Conservation (phyloP, 2,797 vertebrate genomes). For the Otus scops region DNA sequence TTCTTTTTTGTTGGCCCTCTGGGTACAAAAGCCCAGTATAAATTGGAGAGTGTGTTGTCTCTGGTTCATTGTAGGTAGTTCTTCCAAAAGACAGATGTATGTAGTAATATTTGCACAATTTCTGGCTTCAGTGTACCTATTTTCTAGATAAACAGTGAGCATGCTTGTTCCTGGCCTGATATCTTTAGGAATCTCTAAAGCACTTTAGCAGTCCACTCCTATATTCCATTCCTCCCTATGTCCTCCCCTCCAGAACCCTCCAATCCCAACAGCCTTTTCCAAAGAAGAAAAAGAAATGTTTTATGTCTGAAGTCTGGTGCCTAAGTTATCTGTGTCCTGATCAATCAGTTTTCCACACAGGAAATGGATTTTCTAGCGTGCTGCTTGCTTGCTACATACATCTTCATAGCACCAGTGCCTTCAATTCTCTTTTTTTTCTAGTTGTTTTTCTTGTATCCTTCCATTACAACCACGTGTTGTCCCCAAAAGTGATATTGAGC, state of each 20-base stretch:
- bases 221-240: background rate
- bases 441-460: background rate
- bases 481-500: background rate
- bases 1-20: background rate
- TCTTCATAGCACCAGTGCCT: background rate
- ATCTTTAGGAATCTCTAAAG: background rate
- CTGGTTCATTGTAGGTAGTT: background rate
- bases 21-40: background rate
- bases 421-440: background rate
- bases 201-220: background rate
- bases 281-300: background rate
- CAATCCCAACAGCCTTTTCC: background rate
- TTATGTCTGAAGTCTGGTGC: background rate
- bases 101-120: background rate
- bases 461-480: background rate
- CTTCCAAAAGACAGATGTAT: background rate
- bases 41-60: background rate
- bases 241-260: background rate
- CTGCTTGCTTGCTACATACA: accelerated
- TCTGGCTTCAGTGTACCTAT: background rate
- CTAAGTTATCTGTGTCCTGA: background rate
- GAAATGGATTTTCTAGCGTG: background rate
- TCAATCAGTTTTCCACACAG: background rate
- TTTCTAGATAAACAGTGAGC: background rate
- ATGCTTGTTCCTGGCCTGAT: background rate